These are phyloP conservation scores for Microplitis mediator DNA, from an alignment of 1,140 invertebrate genomes.

Conservation along the genomic window DNA sequence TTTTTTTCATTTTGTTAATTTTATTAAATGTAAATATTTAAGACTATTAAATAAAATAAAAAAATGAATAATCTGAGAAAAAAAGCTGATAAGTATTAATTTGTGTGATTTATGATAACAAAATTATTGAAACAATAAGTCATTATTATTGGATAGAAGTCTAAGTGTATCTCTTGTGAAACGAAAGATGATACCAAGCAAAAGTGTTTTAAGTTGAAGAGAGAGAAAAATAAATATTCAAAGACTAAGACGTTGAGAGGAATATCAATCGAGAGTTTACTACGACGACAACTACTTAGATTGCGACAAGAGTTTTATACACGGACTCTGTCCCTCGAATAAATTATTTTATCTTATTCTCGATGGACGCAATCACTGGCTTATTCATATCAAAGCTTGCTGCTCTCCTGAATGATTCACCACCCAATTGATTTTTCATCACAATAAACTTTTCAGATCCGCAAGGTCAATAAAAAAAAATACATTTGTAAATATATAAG, in stretches of 20 bases:
- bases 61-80: too few species aligned
- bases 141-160: constrained; percentile 36
- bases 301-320: neutral
- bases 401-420: neutral
- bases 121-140: constrained; percentile 53
- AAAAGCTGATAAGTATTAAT: too few species aligned
- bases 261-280: constrained; percentile 52
- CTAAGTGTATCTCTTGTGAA: neutral
- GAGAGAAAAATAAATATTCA: neutral
- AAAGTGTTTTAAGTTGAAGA: neutral
- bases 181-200: constrained; percentile 13
- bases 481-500: neutral
- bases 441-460: neutral
- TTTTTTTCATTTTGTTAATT: too few species aligned
- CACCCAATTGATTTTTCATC: constrained; percentile 2
- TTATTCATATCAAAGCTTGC: constrained; percentile 47
- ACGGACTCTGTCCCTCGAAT: constrained; percentile 38
- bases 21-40: too few species aligned
- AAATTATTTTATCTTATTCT: constrained; percentile 56
- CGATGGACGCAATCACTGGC: constrained; percentile 52
- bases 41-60: too few species aligned
- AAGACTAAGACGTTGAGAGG: constrained; percentile 25
- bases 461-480: neutral
- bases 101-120: neutral
- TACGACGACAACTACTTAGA: constrained; percentile 29